A percentile compares a stretch with the other conserved stretches of the same genome.
These are phyloP conservation scores for Malachius bipustulatus DNA, from an alignment of 2,888 invertebrate species.

Conservation along the genomic window DNA sequence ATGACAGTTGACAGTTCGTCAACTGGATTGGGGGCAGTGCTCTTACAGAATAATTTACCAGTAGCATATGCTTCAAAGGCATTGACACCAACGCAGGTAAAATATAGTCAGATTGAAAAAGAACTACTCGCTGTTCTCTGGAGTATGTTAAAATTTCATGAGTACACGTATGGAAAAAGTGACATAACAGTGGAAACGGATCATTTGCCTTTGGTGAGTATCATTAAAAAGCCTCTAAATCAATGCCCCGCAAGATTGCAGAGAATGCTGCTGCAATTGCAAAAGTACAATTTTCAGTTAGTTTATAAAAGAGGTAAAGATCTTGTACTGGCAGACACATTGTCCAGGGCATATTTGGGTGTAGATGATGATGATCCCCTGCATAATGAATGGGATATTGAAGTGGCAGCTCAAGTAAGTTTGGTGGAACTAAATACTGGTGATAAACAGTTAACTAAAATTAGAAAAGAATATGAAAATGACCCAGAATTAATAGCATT, in stretches of 20 bases:
- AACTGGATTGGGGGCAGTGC: slow-evolving; percentile 27
- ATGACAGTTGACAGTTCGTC: slow-evolving; percentile 26
- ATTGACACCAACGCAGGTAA: slow-evolving; percentile 22
- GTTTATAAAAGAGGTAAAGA: slow-evolving; percentile 17
- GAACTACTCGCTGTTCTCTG: slow-evolving; percentile 25
- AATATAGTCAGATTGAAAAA: slow-evolving; percentile 31
- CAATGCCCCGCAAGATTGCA: slow-evolving; percentile 15
- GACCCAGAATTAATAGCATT: slow-evolving; percentile 7
- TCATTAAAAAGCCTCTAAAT: slow-evolving; percentile 19
- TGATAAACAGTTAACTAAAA: slow-evolving; percentile 6
- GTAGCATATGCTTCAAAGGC: slow-evolving; percentile 28
- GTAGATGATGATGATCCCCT: slow-evolving; percentile 8
- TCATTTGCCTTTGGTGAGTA: too few species aligned
- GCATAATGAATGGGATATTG: slow-evolving; percentile 11
- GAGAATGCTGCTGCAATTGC: slow-evolving; percentile 14
- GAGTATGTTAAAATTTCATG: slow-evolving; percentile 24
- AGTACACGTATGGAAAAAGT: slow-evolving; percentile 26
- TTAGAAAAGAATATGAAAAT: slow-evolving; percentile 4
- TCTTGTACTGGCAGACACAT: slow-evolving; percentile 15
- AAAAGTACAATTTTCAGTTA: slow-evolving; percentile 14
- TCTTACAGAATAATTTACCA: slow-evolving; percentile 23
- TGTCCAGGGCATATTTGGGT: slow-evolving; percentile 13
- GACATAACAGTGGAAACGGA: slow-evolving; percentile 31
- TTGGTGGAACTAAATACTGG: slow-evolving; percentile 7
- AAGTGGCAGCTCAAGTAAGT: slow-evolving; percentile 13